These are phyloP conservation scores for Drosophila chauvacae DNA, from an alignment of 1,140 invertebrate genomes.

Conservation along the genomic window DNA sequence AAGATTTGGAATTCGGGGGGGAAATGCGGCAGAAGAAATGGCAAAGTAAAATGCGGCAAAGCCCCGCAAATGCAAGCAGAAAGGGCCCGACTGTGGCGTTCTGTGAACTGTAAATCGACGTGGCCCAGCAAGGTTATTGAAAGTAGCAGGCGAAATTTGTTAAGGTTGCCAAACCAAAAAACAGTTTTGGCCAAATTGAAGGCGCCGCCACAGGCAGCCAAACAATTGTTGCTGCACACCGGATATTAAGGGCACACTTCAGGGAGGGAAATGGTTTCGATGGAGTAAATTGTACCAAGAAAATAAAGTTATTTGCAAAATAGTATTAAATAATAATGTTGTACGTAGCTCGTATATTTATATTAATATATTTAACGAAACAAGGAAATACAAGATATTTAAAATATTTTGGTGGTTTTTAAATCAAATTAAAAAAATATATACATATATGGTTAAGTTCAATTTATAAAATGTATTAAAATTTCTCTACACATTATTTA, in stretches of 20 bases:
- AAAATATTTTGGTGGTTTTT: no score
- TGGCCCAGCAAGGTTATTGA: slow-evolving; percentile 67
- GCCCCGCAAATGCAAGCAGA: slow-evolving; percentile 43
- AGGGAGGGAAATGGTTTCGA: neutral
- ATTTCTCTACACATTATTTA: no score
- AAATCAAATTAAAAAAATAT: no score
- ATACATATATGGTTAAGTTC: no score
- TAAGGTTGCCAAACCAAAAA: slow-evolving; percentile 24
- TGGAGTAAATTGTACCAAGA: neutral
- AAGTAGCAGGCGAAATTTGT: slow-evolving; percentile 36
- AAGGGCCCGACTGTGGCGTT: slow-evolving; percentile 29
- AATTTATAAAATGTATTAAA: no score
- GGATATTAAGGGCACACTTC: slow-evolving; percentile 3
- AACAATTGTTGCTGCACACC: slow-evolving; percentile 21
- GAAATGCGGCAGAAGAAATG: slow-evolving; percentile 31
- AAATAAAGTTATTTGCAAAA: neutral
- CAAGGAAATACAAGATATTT: no score
- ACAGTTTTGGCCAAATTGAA: slow-evolving; percentile 11
- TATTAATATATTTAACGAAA: no score
- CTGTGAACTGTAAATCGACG: slow-evolving; percentile 56
- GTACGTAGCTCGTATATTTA: no score
- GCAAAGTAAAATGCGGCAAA: slow-evolving; percentile 48
- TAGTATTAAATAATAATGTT: no score
- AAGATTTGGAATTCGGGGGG: neutral
- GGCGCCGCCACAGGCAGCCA: neutral